phyloP scores from a whole-genome alignment of 2,888 invertebrate species.

The Steinernema carpocapsae region DNA sequence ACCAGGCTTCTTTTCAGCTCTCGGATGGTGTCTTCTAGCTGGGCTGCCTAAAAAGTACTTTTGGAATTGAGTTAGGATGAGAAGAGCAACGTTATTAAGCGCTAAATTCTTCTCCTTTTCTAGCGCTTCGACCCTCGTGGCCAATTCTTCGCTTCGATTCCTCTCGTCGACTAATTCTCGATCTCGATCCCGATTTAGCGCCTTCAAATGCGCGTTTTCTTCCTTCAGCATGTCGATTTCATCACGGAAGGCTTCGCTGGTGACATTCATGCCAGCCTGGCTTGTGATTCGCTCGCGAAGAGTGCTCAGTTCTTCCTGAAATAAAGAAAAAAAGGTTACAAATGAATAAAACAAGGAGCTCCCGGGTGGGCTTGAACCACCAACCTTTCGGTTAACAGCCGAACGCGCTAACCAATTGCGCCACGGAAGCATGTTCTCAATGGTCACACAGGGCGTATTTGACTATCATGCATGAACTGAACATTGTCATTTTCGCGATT shows the following conservation, averaged over 20 bases:
- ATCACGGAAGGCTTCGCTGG: constrained; percentile 55
- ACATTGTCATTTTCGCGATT: too few relatives aligned
- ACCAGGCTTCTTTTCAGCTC: constrained; percentile 61
- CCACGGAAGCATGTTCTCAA: constrained; percentile 40
- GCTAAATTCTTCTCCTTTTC: constrained; percentile 59
- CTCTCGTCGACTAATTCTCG: constrained; percentile 64
- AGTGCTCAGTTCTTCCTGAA: constrained; percentile 59
- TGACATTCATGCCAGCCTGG: constrained; percentile 51
- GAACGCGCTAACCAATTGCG: constrained; percentile 64
- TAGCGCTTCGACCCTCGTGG: constrained; percentile 50
- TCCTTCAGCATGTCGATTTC: constrained; percentile 66
- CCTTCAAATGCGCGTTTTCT: constrained; percentile 64
- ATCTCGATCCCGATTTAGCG: constrained; percentile 62
- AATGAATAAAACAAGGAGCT: constrained; percentile 42
- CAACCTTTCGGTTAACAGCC: constrained; percentile 68
- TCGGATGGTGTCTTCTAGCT: constrained; percentile 65
- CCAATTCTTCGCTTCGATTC: constrained; percentile 60
- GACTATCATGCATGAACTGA: too few relatives aligned
- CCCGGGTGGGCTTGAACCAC: constrained; percentile 66
- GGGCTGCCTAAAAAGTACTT: constrained; percentile 52
- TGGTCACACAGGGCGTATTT: too few relatives aligned
- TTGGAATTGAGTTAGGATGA: neutral
- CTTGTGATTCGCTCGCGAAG: constrained; percentile 60
- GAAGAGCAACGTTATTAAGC: constrained; percentile 52
- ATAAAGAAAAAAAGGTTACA: too few relatives aligned